Conservation (phyloP, 2,888 invertebrate species). For the Calliopum simillimum region DNA sequence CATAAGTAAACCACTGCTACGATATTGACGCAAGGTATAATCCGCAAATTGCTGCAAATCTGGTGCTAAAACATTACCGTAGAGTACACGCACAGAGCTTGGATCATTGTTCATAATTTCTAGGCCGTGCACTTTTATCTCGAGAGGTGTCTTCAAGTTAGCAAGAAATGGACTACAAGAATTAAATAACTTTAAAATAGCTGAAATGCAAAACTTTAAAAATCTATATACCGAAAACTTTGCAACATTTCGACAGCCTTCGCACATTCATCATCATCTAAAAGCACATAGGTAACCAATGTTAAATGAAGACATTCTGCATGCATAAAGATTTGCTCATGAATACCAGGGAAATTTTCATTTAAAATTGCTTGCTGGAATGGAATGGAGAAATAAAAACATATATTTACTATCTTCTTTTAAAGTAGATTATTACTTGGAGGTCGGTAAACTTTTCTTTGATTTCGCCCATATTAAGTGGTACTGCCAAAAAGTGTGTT, state of each 20-base stretch:
- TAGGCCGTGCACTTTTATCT: conserved; percentile 76
- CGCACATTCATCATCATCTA: conserved; percentile 81
- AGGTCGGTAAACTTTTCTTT: conserved; percentile 76
- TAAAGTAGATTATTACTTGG: conserved; percentile 69
- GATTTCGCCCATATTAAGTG: conserved; percentile 73
- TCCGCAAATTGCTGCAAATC: conserved; percentile 76
- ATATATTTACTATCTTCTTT: not conserved
- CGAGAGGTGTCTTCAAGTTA: conserved; percentile 69
- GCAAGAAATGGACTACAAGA: conserved; percentile 49
- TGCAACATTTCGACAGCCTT: conserved; percentile 74
- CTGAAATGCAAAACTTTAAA: too few relatives aligned
- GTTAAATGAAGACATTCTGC: conserved; percentile 86
- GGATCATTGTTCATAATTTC: conserved; percentile 97
- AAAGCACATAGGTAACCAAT: conserved; percentile 78
- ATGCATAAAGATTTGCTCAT: conserved; percentile 79
- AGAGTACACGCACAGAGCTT: conserved; percentile 80
- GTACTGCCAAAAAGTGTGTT: conserved; percentile 90
- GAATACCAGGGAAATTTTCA: conserved; percentile 72
- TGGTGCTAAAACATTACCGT: conserved; percentile 74
- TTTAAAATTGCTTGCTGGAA: conserved; percentile 55
- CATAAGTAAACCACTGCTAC: conserved; percentile 72
- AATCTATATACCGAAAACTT: conserved; percentile 71
- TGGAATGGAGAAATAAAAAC: not conserved
- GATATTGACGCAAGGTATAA: conserved; percentile 72
- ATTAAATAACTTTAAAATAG: not conserved